phyloP scores from a whole-genome alignment of 2,888 invertebrate species.

The Thalpophila matura region DNA sequence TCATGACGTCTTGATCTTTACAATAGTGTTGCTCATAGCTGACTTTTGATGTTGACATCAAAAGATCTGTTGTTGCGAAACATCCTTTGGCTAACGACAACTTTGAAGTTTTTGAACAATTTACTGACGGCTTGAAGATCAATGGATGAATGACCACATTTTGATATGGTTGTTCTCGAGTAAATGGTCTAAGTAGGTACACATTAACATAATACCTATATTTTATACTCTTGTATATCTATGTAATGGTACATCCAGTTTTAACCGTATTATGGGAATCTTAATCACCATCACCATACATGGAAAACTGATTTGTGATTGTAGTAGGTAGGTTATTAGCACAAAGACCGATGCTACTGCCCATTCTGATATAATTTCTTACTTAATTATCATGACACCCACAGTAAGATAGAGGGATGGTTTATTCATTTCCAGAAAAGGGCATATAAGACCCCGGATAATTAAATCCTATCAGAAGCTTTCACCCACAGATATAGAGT shows the following conservation, averaged over 20 bases:
- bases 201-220: too few relatives aligned
- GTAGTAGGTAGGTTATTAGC: too few relatives aligned
- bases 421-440: neutral
- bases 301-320: too few relatives aligned
- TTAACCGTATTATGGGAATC: too few relatives aligned
- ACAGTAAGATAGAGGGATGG: neutral
- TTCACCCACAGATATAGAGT: too few relatives aligned
- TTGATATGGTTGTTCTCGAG: neutral
- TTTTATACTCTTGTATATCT: too few relatives aligned
- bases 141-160: neutral
- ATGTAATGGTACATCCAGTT: too few relatives aligned
- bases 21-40: conserved; percentile 48
- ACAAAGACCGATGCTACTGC: too few relatives aligned
- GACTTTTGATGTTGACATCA: conserved; percentile 37
- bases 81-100: conserved; percentile 31
- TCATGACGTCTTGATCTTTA: conserved; percentile 27
- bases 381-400: too few relatives aligned
- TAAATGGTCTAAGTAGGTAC: neutral
- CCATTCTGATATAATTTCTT: too few relatives aligned
- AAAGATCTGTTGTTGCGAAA: conserved; percentile 40
- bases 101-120: conserved; percentile 27
- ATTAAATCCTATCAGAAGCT: conserved; percentile 17
- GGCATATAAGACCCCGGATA: neutral
- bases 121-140: conserved; percentile 2
- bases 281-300: too few relatives aligned